These are phyloP conservation scores for Dromaius novaehollandiae DNA, from an alignment of 2,113 vertebrate genomes.

Conservation along the genomic window DNA sequence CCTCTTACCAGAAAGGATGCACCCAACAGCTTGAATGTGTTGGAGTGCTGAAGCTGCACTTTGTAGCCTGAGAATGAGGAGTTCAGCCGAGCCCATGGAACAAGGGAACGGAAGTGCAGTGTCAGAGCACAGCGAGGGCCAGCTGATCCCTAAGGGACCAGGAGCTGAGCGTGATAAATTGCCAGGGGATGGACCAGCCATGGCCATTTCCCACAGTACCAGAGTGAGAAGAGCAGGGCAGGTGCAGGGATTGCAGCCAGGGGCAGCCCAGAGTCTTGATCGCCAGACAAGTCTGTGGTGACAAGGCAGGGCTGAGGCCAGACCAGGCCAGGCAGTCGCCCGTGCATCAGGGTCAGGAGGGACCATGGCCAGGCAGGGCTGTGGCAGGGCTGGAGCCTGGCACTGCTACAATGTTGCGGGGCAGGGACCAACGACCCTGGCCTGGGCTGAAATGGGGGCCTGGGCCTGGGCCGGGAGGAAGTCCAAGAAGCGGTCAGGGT, in stretches of 20 bases:
- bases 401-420: rapidly evolving
- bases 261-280: neutral
- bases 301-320: neutral
- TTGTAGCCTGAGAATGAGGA: neutral
- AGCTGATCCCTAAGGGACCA: neutral
- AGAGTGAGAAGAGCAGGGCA: neutral
- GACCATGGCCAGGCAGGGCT: rapidly evolving
- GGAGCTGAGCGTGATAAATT: neutral
- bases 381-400: neutral
- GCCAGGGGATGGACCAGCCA: neutral
- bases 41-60: neutral
- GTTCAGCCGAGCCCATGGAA: neutral
- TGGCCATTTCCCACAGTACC: too few relatives aligned
- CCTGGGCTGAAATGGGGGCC: neutral
- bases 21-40: neutral
- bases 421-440: rapidly evolving
- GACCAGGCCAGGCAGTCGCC: neutral
- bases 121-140: neutral
- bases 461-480: neutral
- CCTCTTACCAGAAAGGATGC: neutral
- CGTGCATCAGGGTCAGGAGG: neutral
- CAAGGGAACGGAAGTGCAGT: neutral
- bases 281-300: neutral
- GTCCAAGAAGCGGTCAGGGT: neutral
- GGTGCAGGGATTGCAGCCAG: neutral